Evolutionary conservation across 2,797 vertebrate genomes (phyloP), one percentile per base, ranked within the genome.

Genomic region (Etheostoma perlongum): DNA sequence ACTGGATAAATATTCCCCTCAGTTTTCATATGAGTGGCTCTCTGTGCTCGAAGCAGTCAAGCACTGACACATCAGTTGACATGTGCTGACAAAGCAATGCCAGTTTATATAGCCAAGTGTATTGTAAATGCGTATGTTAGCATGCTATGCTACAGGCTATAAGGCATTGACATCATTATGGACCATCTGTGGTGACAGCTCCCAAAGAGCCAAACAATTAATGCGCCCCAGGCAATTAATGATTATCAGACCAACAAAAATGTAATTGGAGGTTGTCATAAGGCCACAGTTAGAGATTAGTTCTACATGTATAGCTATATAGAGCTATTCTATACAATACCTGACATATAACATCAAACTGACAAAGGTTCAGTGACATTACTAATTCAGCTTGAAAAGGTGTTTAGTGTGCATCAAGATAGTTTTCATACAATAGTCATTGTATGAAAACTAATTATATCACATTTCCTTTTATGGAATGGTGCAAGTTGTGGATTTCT

Each of bases 211-310:
- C 68, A 4, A 5, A 70, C 25, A 81, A 81, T 72, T 53, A 79
- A 82, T 72, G 77, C 13, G 18, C 69, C 30, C 12, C 33, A 49
- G 71, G 65, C 66, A 62, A 48, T 72, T 76, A 71, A 57, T 74
- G 80, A 88, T 87, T 81, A 89, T 87, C 67, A 80, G 66, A 85
- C 84, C 55, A 69, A 79, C 62, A 74, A 59, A 78, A 72, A 82
- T 70, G 53, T 64, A 69, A 80, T 78, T 74, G 72, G 60, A 68
- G 67, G 72, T 78, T 76, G 74, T 82, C 64, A 21, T 55, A 9
- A 76, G 72, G 69, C 66, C 30, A 48, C 57, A 62, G 44, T 73
- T 27, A 25, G 57, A 66, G 61, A 77, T 25, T 16, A 67, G 44
- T 53, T 73, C 54, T 58, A 44, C 54, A 46, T 76, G 71, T 58